Evolutionary conservation across 2,113 vertebrate species (phyloP), one percentile per base, ranked within the genome.

Genomic region (Aegotheles bennettii): DNA sequence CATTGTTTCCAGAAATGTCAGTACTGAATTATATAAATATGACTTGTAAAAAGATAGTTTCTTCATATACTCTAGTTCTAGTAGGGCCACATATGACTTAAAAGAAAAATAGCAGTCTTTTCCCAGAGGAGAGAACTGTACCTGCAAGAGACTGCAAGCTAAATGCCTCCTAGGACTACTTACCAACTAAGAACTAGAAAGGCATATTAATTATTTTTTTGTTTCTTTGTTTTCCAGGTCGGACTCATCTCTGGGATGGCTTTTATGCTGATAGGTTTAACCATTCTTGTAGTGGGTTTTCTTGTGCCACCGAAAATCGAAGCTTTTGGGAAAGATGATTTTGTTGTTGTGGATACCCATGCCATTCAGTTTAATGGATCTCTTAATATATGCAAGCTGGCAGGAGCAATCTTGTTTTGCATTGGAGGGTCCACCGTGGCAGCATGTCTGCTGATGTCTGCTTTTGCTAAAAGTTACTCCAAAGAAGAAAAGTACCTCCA

Each of bases 401-500:
- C 98, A 1, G 99, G 99, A 6, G 99, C 99, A 1, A 97, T 99
- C 83, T 97, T 99, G 85, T 99, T 99, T 96, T 99, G 99, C 64
- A 94, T 99, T 35, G 99, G 99, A 45, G 99, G 99, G 28, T 98
- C 97, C 4, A 98, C 98, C 2, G 97, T 99, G 98, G 99, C 99
- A 9, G 98, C 97, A 0, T 99, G 99, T 75, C 98, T 99, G 79
- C 96, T 99, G 70, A 98, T 99, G 98, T 99, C 99, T 7, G 98
- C 98, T 47, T 99, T 99, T 87, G 98, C 98, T 63, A 99, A 99
- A 92, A 97, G 98, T 95, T 98, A 99, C 96, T 98, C 99, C 97
- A 99, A 99, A 98, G 99, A 99, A 97, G 99, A 99, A 93, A 97
- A 98, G 70, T 98, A 98, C 91, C 98, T 99, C 56, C 99, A 99